A percentile compares a stretch with the other conserved stretches of the same genome.
Conservation (phyloP, 2,888 invertebrate species). For the Diabrotica balteata region DNA sequence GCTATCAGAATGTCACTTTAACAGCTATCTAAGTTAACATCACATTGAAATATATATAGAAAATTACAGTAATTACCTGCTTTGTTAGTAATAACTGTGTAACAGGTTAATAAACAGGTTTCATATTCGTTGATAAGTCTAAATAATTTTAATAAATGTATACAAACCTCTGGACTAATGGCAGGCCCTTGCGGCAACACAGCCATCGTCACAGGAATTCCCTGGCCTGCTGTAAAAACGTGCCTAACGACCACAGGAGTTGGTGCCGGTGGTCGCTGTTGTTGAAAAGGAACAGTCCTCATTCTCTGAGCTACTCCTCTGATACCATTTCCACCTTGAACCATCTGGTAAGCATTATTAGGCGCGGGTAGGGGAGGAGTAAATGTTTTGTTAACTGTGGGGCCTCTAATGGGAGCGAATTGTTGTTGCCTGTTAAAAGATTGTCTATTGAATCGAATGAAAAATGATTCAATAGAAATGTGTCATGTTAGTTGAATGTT, state of each 20-base stretch:
- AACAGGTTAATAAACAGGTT: no score
- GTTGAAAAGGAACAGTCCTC: conserved; percentile 61
- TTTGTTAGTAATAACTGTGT: background rate
- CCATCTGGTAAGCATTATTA: conserved; percentile 54
- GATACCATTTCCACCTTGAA: conserved; percentile 57
- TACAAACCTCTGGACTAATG: conserved; percentile 59
- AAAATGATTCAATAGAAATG: conserved; percentile 20
- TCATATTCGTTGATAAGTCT: no score
- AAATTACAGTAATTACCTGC: background rate
- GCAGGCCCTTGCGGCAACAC: conserved; percentile 61
- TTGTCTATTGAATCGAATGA: conserved; percentile 10
- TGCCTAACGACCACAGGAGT: conserved; percentile 72
- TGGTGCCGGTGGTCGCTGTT: conserved; percentile 65
- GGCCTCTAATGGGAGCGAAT: conserved; percentile 56
- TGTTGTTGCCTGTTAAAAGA: conserved; percentile 39
- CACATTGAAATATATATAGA: background rate
- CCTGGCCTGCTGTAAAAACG: conserved; percentile 66
- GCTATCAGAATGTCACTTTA: no score
- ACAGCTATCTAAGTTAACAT: background rate
- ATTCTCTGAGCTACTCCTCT: conserved; percentile 56
- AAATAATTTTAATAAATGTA: conserved; percentile 34
- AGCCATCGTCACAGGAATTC: conserved; percentile 66
- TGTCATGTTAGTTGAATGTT: conserved; percentile 1
- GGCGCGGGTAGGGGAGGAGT: conserved; percentile 57
- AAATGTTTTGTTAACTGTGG: conserved; percentile 55